Evolutionary conservation across 1,140 invertebrate genomes (phyloP), one percentile per base, ranked within the genome.

Genomic region (Drosophila azteca): DNA sequence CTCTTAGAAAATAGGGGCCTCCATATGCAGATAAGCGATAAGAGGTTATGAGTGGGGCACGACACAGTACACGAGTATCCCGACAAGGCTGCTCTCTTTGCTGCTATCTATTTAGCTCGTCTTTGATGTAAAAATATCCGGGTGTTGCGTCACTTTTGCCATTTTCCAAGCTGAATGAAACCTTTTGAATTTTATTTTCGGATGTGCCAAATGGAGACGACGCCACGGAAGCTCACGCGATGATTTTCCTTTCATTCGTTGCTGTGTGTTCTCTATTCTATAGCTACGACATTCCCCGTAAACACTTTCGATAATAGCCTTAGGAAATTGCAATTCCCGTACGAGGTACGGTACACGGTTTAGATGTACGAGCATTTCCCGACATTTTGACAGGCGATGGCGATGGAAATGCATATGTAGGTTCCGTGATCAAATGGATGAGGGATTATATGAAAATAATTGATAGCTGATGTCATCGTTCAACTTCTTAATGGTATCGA

Each of bases 61-160:
- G n/a, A 26, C 61, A 39, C 11, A 39, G 35, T 13, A 13, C 11
- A 13, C 35, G 35, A 39, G 31, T 66, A 66, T 66, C 61, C 51
- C 61, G 45, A 50, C 60, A 17, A 50, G 60, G 15, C 29, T 31
- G 39, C 51, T 50, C 45, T 29, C 74, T 74, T 15, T 46, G 43
- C 46, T 69, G 68, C 58, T 53, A 69, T 52, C 35, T 22, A 71
- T 63, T 65, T 58, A 50, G 51, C 31, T 45, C 57, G 41, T 31
- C 45, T 48, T 55, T 66, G 54, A 64, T 87, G 82, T 78, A 68
- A 82, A 82, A 75, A 78, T 87, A 82, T 74, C 54, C 60, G 31
- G 78, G 50, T 70, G 69, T 85, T 87, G 69, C 81, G 81, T 85
- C 82, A 85, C 59, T 55, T 63, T 77, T 57, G 75, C 55, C 77